Evolutionary conservation across 2,888 invertebrate genomes (phyloP), one percentile per base, ranked within the genome.

Genomic region (Hecatera dysodea): DNA sequence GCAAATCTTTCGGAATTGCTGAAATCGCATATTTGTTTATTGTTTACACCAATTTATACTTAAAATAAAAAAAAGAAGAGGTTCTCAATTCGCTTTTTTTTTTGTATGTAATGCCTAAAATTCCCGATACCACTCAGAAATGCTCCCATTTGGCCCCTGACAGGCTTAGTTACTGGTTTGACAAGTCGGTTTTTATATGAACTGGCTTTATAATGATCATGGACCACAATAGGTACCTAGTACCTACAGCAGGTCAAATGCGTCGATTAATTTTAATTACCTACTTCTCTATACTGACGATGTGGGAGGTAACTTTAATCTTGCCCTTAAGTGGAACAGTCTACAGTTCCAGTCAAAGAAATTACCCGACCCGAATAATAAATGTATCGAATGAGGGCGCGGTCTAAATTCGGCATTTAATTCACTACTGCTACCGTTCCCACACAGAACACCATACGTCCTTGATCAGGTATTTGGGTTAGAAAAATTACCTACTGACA

Each of bases 401-500:
- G 81, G 44, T 80, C 82, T 75, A 81, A 85, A 83, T 86, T 79
- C 70, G 73, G 69, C 69, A 73, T 82, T 75, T 81, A 80, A 84
- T 84, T 83, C 71, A 65, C 53, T 64, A 46, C 52, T 68, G 67
- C 50, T 84, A 80, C 85, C 76, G 89, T 91, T 92, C 91, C 87
- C 91, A 91, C 90, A 90, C 87, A 84, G 76, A 78, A 78, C 80
- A 80, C 39, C 46, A 72, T 66, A 79, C 75, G 94, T 91, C 95
- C 95, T 95, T 95, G 94, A 87, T 89, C 84, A 89, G 83, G 92
- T 91, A 95, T 95, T 93, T 92, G 87, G 95, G 95, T 93, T 93
- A 92, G 87, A 89, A 92, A 93, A 93, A 94, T 93, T 93, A 89
- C 90, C 92, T 86, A 92, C 90, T 89, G 82, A 89, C 89, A 87